Conservation (phyloP, 1,140 invertebrate genomes). For the Acromyrmex echinatior region DNA sequence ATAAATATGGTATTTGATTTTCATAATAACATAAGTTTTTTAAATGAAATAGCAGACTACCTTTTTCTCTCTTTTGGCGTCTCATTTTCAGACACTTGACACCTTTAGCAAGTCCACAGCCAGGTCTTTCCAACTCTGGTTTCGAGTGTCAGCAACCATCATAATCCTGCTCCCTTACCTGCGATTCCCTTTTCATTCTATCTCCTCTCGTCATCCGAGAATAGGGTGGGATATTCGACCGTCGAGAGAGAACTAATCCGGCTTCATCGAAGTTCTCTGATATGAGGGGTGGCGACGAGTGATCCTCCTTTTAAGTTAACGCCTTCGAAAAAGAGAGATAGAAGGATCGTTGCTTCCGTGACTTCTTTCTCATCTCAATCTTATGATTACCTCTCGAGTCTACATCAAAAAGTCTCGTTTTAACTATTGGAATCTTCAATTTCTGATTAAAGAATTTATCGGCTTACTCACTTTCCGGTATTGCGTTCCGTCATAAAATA, state of each 20-base stretch:
- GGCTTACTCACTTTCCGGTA: neutral
- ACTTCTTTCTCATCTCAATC: slow-evolving; percentile 53
- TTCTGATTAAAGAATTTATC: slow-evolving; percentile 39
- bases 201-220: slow-evolving; percentile 57
- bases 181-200: neutral
- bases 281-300: slow-evolving; percentile 31
- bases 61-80: neutral
- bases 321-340: slow-evolving; percentile 36
- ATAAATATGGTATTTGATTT: neutral
- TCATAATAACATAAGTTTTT: neutral
- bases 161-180: slow-evolving; percentile 52
- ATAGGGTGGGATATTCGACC: slow-evolving; percentile 40
- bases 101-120: slow-evolving; percentile 54
- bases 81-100: slow-evolving; percentile 61
- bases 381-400: slow-evolving; percentile 49
- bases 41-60: neutral
- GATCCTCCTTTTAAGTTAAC: slow-evolving; percentile 63
- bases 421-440: slow-evolving; percentile 47
- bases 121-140: slow-evolving; percentile 48
- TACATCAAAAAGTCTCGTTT: slow-evolving; percentile 46
- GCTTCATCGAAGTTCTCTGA: slow-evolving; percentile 72
- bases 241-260: slow-evolving; percentile 68
- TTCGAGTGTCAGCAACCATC: slow-evolving; percentile 63
- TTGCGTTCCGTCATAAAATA: neutral
- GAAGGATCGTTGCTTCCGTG: neutral